A percentile compares a stretch with the other conserved stretches of the same genome.
phyloP scores from a whole-genome alignment of 1,140 invertebrate genomes.

The Coenobita brevimanus region DNA sequence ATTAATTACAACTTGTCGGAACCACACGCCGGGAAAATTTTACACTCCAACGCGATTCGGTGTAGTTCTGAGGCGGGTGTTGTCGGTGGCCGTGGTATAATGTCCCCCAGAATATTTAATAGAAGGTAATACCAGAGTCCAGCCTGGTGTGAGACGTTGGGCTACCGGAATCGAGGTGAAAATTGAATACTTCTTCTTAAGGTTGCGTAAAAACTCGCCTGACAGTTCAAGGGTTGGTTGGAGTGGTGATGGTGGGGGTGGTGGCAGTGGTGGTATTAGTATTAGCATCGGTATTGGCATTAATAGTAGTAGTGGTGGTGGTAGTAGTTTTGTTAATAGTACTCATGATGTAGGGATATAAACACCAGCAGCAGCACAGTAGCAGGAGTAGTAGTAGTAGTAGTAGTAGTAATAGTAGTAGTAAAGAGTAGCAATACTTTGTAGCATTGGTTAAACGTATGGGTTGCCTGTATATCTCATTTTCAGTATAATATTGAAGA shows the following conservation, averaged over 20 bases:
- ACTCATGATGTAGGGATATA: background rate
- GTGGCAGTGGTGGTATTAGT: background rate
- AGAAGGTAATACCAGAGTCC: background rate
- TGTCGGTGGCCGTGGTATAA: background rate
- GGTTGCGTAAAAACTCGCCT: background rate
- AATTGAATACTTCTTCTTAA: slow-evolving; percentile 18
- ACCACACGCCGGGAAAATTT: background rate
- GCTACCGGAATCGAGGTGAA: background rate
- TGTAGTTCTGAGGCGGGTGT: background rate
- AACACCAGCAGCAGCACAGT: background rate
- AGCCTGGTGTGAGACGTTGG: background rate
- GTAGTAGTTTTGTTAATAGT: background rate
- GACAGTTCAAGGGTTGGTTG: too few relatives aligned
- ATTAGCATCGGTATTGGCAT: too few relatives aligned
- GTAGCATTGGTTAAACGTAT: too few relatives aligned
- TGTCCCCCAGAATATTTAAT: slow-evolving; percentile 24
- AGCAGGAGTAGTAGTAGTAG: background rate
- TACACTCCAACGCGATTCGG: background rate
- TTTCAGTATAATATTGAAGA: too few relatives aligned
- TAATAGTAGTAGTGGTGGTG: too few relatives aligned
- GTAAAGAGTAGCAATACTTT: too few relatives aligned
- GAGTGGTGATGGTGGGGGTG: background rate
- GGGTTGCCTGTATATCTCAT: too few relatives aligned
- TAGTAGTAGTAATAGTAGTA: background rate
- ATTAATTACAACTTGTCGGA: background rate